Base-by-base conservation (phyloP, 2,113 vertebrate species). In the Cochlearius cochlearius region DNA sequence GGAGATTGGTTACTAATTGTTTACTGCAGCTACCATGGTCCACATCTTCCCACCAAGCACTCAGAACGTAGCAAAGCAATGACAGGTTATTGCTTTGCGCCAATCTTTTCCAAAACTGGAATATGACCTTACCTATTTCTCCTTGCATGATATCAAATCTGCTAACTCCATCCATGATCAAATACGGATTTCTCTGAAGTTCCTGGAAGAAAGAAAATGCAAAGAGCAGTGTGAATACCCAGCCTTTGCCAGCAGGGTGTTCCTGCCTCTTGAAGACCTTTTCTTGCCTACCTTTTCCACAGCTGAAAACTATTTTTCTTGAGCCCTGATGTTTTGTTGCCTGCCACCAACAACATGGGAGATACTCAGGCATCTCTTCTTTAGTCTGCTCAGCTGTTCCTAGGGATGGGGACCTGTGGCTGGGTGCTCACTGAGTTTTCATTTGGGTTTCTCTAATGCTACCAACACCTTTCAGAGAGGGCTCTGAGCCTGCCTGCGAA, bases 141-240 rank as follows among this genome's bases (percentile, higher is more conserved):
- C 98, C 98, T 96, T 98, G 98, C 74, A 97, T 72, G 75, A 98
- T 98, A 96, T 98, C 98, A 88, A 98, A 98, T 87, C 97, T 97
- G 96, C 97, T 98, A 9, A 79, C 93, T 38, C 88, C 98, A 76
- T 98, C 97, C 64, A 96, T 71, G 50, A 98, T 69, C 77, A 98
- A 97, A 64, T 77, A 12, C n/a, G 96, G 94, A 26, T 91, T 80
- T 30, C 30, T 58, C 43, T 91, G 62, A 45, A 97, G 72, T 15
- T 98, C 97, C 98, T 98, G 88, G 32, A 59, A 71, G 80, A 91
- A 86, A 96, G 64, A 97, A 62, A 94, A 75, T 34, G 22, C 43
- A 85, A 92, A 89, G 32, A 75, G 18, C 11, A 67, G 9, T 22
- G 20, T 95, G 45, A 69, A 15, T n/a, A 69, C 10, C 19, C 30